Evolutionary conservation across 1,140 invertebrate genomes (phyloP), one percentile per base, ranked within the genome.

Genomic region (Mycetomoellerius zeteki): DNA sequence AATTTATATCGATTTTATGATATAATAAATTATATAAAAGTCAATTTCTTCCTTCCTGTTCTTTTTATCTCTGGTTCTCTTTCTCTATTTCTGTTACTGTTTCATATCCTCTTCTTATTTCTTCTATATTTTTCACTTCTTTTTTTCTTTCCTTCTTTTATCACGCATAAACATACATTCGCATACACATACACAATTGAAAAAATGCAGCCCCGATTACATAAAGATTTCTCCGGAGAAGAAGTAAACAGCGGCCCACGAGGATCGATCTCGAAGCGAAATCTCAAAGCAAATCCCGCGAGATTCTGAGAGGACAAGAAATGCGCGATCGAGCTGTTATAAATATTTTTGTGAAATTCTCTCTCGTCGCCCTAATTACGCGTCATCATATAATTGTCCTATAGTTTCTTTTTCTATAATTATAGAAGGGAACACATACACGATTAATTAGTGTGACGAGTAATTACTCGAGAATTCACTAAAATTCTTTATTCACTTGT

Each of bases 1-100:
- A 56, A 71, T 71, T 81, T 71, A 81, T 54, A 80, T 50, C n/a
- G 14, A 81, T 73, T 84, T 75, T 84, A 60, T 6, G 10, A n/a
- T 14, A 72, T 30, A 75, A 75, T 84, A 84, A 73, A 84, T 60
- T 84, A 24, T 84, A 75, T 50, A 24, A 50, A 75, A 50, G 12
- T 43, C 24, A 6, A 33, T 24, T 65, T 65, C 47, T 64, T n/a
- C 0, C 7, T 21, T 14, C 27, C 6, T 6, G 33, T 37, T 37
- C 1, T 30, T 6, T 64, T 43, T 73, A 5, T 54, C 56, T 65
- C 33, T 30, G 24, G 65, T 19, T 67, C 58, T 64, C 21, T 75
- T 30, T 30, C 12, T 43, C 16, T 85, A 52, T 65, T 37, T 37
- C 4, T 65, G 3, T 65, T 85, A 27, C 8, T 52, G 19, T 58